Evolutionary conservation across 2,113 vertebrate genomes (phyloP), one percentile per base, ranked within the genome.

Genomic region (Otis tarda): DNA sequence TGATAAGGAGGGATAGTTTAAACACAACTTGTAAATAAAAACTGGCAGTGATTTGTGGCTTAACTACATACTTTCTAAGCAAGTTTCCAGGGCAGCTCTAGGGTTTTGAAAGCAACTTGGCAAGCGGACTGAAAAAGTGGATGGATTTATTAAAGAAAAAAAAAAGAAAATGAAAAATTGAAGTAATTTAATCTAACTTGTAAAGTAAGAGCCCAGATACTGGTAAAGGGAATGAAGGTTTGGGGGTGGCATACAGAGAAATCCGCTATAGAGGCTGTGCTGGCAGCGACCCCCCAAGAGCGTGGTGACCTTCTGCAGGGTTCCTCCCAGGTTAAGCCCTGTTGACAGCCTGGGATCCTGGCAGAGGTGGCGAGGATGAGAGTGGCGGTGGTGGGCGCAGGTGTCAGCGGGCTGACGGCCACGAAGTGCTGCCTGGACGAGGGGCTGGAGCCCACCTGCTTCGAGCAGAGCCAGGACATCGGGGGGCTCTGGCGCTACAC

Each of bases 341-440:
- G 1, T 57, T 53, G 6, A 1, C 35, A 81, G 88, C 75, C 49
- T 5, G 5, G 43, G 30, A 41, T 24, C 52, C n/a, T 0, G 0
- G 60, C 0, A 2, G 25, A 50, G 2, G 74, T 22, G 4, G 89
- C 95, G 88, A 59, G 37, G 86, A 98, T 97, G 96, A 94, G 96
- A 77, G 98, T 99, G 23, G 98, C 98, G 0, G 97, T 99, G 81
- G 96, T 99, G 33, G 99, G 99, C 5, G 98, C 97, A 0, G 99
- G 99, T 0, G 84, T 97, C 73, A 98, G 98, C 4, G 98, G 99
- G 59, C 97, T 99, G 89, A 71, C 90, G 7, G 98, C 98, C 74
- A 97, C 98, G 77, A 99, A 99, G 84, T 97, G 96, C 94, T 99
- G 98, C 92, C 88, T 99, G 25, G 99, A 99, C 1, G 98, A 99